Evolutionary conservation across 2,113 vertebrate genomes (phyloP), one percentile per base, ranked within the genome.

Genomic region (Phalacrocorax pelagicus): DNA sequence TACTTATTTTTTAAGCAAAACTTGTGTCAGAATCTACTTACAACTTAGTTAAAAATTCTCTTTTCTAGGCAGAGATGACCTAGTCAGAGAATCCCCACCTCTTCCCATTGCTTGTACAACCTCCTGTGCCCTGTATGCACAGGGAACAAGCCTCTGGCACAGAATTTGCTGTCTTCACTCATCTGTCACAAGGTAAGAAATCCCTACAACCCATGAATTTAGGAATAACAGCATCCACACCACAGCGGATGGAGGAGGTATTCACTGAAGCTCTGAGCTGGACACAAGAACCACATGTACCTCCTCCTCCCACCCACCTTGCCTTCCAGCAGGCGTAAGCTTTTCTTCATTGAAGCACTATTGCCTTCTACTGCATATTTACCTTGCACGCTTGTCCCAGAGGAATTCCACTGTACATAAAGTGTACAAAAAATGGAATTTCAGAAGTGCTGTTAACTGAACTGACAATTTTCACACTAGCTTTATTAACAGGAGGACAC

Each of bases 251-350:
- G 44, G 38, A 49, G 12, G 62, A 54, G 12, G 8, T 32, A 49
- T 6, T 38, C 73, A 44, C 40, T 54, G 19, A 58, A 81, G 46
- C 70, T 47, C 54, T 36, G 42, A 30, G 57, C 27, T 79, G 44
- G 11, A 47, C 8, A 6, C 1, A 26, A 34, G 29, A 49, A 67
- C 8, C 11, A 55, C 15, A 47, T 0, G 3, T 9, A 34, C 27
- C 5, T 6, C 5, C 12, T 46, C 27, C 10, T 49, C 51, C 29
- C 10, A 5, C 5, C 11, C 24, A 29, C 19, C 13, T 54, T 23
- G 15, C 30, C 49, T 59, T 38, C 24, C 66, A 63, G 44, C 23
- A 92, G 59, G 63, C 30, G 19, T 6, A 29, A 46, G 36, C 46
- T 38, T 58, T 22, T 54, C 26, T 15, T 52, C 70, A 30, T 11